phyloP scores from a whole-genome alignment of 2,888 invertebrate genomes.

The Phyllotreta striolata region DNA sequence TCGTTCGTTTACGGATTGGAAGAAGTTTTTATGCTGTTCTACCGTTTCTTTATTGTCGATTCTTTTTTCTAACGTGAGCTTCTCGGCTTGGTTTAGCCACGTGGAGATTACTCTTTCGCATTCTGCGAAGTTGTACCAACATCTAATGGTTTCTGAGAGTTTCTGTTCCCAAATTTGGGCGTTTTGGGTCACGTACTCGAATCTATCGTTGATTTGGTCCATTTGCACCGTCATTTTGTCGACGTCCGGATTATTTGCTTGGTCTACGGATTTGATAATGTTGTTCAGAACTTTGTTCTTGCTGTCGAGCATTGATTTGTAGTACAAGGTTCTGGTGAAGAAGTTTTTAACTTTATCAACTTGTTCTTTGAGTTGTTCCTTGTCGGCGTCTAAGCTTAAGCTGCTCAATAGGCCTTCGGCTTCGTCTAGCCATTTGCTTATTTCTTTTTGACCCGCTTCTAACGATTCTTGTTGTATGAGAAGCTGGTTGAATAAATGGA shows the following conservation, averaged over 20 bases:
- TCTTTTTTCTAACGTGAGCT: slow-evolving; percentile 79
- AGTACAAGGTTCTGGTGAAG: slow-evolving; percentile 88
- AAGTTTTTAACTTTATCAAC: slow-evolving; percentile 85
- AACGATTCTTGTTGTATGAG: slow-evolving; percentile 89
- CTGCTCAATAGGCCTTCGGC: slow-evolving; percentile 78
- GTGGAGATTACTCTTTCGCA: slow-evolving; percentile 82
- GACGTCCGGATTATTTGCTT: slow-evolving; percentile 78
- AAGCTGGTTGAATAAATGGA: slow-evolving; percentile 84
- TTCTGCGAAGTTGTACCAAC: slow-evolving; percentile 85
- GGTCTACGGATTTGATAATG: slow-evolving; percentile 80
- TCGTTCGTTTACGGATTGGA: slow-evolving; percentile 84
- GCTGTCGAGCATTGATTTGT: slow-evolving; percentile 92
- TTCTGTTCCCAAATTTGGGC: slow-evolving; percentile 81
- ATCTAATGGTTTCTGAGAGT: slow-evolving; percentile 78
- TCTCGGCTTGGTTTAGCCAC: slow-evolving; percentile 88
- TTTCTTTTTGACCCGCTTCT: slow-evolving; percentile 86
- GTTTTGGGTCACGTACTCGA: slow-evolving; percentile 78
- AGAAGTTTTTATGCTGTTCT: slow-evolving; percentile 86
- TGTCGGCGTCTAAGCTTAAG: slow-evolving; percentile 68
- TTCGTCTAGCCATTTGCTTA: slow-evolving; percentile 84
- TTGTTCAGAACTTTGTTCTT: slow-evolving; percentile 93
- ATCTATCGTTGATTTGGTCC: slow-evolving; percentile 83
- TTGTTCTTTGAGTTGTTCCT: slow-evolving; percentile 77
- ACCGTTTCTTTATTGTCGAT: slow-evolving; percentile 82
- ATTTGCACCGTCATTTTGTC: slow-evolving; percentile 75